These are phyloP conservation scores for Chelidonichthys spinosus DNA, from an alignment of 2,797 vertebrate species.

Conservation along the genomic window DNA sequence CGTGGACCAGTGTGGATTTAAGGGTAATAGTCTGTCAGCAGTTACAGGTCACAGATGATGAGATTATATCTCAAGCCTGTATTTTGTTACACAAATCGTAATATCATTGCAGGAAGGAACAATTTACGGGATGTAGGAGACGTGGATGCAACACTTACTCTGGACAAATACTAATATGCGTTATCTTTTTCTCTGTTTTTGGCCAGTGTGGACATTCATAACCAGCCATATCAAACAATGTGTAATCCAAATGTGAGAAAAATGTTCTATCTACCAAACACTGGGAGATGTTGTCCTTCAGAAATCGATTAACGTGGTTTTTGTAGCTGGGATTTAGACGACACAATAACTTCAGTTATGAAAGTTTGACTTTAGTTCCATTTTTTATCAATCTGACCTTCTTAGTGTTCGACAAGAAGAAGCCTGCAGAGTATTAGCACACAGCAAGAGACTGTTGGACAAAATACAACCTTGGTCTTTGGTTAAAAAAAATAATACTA, in stretches of 20 bases:
- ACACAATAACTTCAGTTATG: not conserved
- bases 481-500: no score
- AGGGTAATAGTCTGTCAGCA: slow-evolving; percentile 42
- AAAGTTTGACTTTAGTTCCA: not conserved
- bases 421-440: no score
- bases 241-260: slow-evolving; percentile 37
- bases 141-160: slow-evolving; percentile 25
- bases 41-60: slow-evolving; percentile 36
- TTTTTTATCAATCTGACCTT: no score
- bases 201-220: slow-evolving; percentile 22
- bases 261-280: not conserved
- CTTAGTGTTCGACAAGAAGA: no score
- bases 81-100: slow-evolving; percentile 20
- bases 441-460: no score
- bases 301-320: slow-evolving; percentile 4
- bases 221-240: slow-evolving; percentile 1
- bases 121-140: slow-evolving; percentile 7
- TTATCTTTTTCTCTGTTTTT: slow-evolving; percentile 10
- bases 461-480: no score
- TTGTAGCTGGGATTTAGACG: slow-evolving; percentile 8
- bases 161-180: slow-evolving; percentile 27
- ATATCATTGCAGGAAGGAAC: slow-evolving; percentile 18
- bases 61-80: slow-evolving; percentile 35
- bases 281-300: not conserved
- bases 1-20: slow-evolving; percentile 29